phyloP scores from a whole-genome alignment of 2,797 vertebrate species.

The Fundulus diaphanus region DNA sequence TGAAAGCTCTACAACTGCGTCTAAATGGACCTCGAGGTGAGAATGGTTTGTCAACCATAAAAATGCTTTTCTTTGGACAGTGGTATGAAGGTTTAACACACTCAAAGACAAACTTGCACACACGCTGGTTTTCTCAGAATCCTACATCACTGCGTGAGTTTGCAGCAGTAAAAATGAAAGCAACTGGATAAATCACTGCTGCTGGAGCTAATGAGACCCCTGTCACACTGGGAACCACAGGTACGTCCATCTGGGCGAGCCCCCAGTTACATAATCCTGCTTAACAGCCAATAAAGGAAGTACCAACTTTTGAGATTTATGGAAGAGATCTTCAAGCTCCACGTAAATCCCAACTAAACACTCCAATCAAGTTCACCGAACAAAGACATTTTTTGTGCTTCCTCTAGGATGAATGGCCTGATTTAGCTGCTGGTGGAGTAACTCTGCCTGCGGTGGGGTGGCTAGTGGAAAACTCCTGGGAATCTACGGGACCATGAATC shows the following conservation, averaged over 20 bases:
- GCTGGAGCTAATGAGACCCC: conserved; percentile 58
- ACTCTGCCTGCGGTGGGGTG: conserved; percentile 64
- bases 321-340: conserved; percentile 45
- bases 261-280: conserved; percentile 64
- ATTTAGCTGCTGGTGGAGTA: conserved; percentile 70
- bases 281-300: conserved; percentile 52
- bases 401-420: conserved; percentile 76
- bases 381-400: conserved; percentile 79
- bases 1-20: conserved; percentile 10
- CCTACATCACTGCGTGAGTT: conserved; percentile 39
- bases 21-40: conserved; percentile 18
- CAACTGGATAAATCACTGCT: conserved; percentile 62
- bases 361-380: conserved; percentile 56
- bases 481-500: conserved; percentile 76
- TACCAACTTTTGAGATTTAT: conserved; percentile 47
- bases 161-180: conserved; percentile 16
- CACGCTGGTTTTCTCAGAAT: conserved; percentile 6
- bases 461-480: conserved; percentile 76
- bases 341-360: conserved; percentile 51
- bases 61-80: conserved; percentile 8
- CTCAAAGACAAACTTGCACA: neutral
- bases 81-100: conserved; percentile 2
- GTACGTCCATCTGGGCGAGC: conserved; percentile 51
- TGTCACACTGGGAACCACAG: conserved; percentile 60
- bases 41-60: conserved; percentile 33